Percentiles rank a stretch among this genome's conserved stretches.
These are phyloP conservation scores for Psophia crepitans DNA, from an alignment of 2,113 vertebrate genomes.

Conservation along the genomic window DNA sequence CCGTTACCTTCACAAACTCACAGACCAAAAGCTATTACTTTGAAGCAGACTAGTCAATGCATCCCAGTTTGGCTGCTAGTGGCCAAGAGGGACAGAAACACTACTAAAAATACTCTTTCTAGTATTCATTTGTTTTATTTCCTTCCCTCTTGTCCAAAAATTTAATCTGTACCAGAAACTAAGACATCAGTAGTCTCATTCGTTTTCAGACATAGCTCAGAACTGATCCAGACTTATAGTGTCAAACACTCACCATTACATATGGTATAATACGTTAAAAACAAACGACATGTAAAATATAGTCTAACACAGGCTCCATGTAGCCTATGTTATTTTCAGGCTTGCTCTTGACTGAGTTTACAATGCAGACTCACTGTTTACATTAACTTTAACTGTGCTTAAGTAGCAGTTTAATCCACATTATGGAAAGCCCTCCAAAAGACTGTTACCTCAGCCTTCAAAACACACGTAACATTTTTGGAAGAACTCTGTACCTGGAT, in stretches of 20 bases:
- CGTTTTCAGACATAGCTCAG: background rate
- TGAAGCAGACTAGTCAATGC: background rate
- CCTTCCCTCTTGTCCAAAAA: background rate
- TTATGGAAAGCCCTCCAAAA: background rate
- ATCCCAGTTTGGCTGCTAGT: background rate
- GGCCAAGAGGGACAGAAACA: background rate
- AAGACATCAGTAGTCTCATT: background rate
- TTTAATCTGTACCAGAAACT: background rate
- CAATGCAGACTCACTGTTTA: background rate
- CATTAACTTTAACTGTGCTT: background rate
- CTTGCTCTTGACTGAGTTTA: conserved; percentile 4
- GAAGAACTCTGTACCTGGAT: background rate
- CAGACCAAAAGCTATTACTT: background rate
- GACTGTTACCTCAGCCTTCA: background rate
- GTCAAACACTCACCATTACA: background rate
- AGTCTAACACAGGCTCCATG: background rate
- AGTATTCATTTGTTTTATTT: background rate
- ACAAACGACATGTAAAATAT: background rate
- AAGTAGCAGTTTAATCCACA: background rate
- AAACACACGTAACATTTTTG: background rate
- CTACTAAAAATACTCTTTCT: background rate
- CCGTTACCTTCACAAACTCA: background rate
- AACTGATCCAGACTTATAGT: background rate
- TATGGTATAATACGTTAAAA: background rate
- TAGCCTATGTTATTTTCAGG: background rate